Evolutionary conservation across 2,797 vertebrate genomes (phyloP).

Genomic region (Fundulus diaphanus): DNA sequence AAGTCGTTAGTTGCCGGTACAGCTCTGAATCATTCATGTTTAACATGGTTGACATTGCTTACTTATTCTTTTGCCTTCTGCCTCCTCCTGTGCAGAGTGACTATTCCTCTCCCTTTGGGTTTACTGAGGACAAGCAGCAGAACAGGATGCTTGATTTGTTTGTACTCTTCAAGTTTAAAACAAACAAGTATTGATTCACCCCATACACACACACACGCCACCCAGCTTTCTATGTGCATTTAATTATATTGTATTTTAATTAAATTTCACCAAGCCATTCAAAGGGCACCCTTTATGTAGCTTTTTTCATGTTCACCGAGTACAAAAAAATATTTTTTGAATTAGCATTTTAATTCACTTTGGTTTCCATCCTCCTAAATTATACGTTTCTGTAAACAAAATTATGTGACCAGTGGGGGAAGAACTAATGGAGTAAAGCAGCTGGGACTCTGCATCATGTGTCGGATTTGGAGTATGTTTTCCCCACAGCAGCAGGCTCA

Average conservation of each 20-base stretch:
- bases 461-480: background rate
- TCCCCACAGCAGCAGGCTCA: background rate
- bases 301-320: slow-evolving; percentile 9
- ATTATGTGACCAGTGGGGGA: background rate
- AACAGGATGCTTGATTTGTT: slow-evolving; percentile 44
- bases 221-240: slow-evolving; percentile 33
- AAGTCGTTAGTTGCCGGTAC: slow-evolving; percentile 27
- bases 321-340: slow-evolving; percentile 15
- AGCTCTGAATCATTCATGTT: slow-evolving; percentile 23
- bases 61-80: slow-evolving; percentile 32
- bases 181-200: slow-evolving; percentile 30
- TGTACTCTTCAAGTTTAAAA: slow-evolving; percentile 26
- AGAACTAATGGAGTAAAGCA: background rate
- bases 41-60: slow-evolving; percentile 31
- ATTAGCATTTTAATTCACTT: slow-evolving; percentile 45
- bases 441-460: slow-evolving; percentile 3
- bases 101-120: slow-evolving; percentile 16
- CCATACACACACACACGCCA: slow-evolving; percentile 14
- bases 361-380: slow-evolving; percentile 8
- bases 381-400: slow-evolving; percentile 10
- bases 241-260: slow-evolving; percentile 44
- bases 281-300: slow-evolving; percentile 11
- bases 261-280: slow-evolving; percentile 31
- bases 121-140: slow-evolving; percentile 34
- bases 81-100: slow-evolving; percentile 24